These are phyloP conservation scores for Tragelaphus eurycerus DNA, from an alignment of 2,797 vertebrate species.

Conservation along the genomic window DNA sequence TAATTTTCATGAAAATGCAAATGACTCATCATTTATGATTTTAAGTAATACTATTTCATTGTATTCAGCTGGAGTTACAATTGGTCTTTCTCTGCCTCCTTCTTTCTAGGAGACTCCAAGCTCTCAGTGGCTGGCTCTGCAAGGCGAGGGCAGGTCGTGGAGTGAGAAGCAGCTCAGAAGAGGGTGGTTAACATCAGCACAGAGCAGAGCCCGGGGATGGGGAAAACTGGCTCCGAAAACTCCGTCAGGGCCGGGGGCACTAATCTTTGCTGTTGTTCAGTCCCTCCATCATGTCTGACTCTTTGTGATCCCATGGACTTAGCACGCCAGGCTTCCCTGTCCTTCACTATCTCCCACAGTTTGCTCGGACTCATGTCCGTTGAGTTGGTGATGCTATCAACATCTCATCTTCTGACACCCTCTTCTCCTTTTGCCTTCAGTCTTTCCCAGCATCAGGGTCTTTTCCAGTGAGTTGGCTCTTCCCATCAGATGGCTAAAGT, in stretches of 20 bases:
- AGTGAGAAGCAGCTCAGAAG: fast-evolving
- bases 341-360: background rate
- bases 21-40: background rate
- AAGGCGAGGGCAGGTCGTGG: background rate
- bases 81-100: background rate
- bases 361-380: background rate
- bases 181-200: fast-evolving
- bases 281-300: background rate
- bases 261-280: background rate
- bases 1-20: background rate
- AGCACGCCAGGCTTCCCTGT: background rate
- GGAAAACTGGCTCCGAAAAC: background rate
- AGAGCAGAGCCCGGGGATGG: fast-evolving
- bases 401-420: background rate
- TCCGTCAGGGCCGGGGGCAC: background rate
- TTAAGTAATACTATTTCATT: background rate
- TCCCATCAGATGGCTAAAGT: background rate
- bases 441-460: background rate
- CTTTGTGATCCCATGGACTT: background rate
- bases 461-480: background rate
- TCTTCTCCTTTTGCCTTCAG: background rate
- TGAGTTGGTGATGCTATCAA: background rate
- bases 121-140: fast-evolving
- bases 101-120: background rate
- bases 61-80: background rate